Evolutionary conservation across 2,888 invertebrate species (phyloP).

Genomic region (Eremobia ochroleuca): DNA sequence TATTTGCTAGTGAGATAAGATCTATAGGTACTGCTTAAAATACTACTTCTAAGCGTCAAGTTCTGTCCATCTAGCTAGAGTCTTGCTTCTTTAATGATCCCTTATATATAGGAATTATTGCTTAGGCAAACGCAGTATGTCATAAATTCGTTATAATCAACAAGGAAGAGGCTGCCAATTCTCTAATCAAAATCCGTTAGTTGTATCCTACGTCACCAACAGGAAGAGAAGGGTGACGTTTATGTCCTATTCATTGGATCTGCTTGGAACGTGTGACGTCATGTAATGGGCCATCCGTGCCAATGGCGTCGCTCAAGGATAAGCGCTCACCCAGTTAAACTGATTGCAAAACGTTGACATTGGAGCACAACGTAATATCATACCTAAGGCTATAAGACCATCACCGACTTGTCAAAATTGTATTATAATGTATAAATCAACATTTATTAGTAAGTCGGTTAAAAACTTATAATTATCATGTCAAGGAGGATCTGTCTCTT

Average conservation of each 20-base stretch:
- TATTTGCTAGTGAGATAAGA: background rate
- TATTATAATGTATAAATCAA: conserved; percentile 36
- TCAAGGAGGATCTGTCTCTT: conserved; percentile 47
- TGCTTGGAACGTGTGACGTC: conserved; percentile 51
- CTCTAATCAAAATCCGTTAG: conserved; percentile 11
- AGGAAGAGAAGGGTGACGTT: conserved; percentile 46
- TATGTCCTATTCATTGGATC: conserved; percentile 52
- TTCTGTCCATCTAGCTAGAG: background rate
- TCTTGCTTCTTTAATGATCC: background rate
- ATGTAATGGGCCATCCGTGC: conserved; percentile 53
- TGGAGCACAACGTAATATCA: conserved; percentile 49
- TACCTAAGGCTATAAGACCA: conserved; percentile 28
- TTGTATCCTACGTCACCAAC: conserved; percentile 39
- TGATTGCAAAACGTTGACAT: conserved; percentile 62
- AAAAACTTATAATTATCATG: conserved; percentile 35
- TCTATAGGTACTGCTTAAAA: background rate
- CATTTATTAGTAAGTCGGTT: conserved; percentile 32
- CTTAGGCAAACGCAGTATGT: background rate
- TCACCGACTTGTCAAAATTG: conserved; percentile 37
- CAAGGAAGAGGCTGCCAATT: background rate
- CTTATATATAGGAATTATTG: background rate
- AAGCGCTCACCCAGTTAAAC: conserved; percentile 28
- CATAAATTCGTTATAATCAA: background rate
- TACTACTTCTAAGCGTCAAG: background rate
- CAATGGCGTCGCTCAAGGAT: conserved; percentile 39